Evolutionary conservation across 2,888 invertebrate genomes (phyloP).

Genomic region (Mesodorylaimus sp.): DNA sequence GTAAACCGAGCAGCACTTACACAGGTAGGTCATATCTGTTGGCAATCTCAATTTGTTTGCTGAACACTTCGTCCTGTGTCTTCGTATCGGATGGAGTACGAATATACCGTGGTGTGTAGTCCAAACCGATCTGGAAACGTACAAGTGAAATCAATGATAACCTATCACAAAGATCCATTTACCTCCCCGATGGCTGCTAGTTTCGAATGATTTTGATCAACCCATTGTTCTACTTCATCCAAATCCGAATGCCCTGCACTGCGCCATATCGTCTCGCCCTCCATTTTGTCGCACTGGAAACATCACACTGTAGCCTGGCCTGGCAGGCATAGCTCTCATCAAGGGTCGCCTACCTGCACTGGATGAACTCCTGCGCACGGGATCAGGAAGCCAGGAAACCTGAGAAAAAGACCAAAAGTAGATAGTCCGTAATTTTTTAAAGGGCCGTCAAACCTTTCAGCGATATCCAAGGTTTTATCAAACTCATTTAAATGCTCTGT

Average conservation of each 20-base stretch:
- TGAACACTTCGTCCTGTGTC: conserved; percentile 29
- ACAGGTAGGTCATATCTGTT: conserved; percentile 19
- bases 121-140: conserved; percentile 32
- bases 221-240: conserved; percentile 24
- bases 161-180: neutral
- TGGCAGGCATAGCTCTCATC: too few species aligned
- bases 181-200: conserved; percentile 34
- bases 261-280: too few species aligned
- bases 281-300: neutral
- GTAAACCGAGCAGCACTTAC: conserved; percentile 13
- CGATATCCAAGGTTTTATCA: conserved; percentile 18
- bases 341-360: conserved; percentile 20
- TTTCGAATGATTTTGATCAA: conserved; percentile 25
- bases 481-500: conserved; percentile 22
- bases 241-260: too few species aligned
- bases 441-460: conserved; percentile 9
- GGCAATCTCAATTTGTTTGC: conserved; percentile 27
- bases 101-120: conserved; percentile 32
- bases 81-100: conserved; percentile 27
- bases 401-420: conserved; percentile 6
- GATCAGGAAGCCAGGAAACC: conserved; percentile 18
- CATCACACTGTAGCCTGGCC: too few species aligned
- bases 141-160: neutral
- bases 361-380: conserved; percentile 30
- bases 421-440: conserved; percentile 1